phyloP scores from a whole-genome alignment of 2,797 vertebrate genomes.

The Spinus olivaceus region DNA sequence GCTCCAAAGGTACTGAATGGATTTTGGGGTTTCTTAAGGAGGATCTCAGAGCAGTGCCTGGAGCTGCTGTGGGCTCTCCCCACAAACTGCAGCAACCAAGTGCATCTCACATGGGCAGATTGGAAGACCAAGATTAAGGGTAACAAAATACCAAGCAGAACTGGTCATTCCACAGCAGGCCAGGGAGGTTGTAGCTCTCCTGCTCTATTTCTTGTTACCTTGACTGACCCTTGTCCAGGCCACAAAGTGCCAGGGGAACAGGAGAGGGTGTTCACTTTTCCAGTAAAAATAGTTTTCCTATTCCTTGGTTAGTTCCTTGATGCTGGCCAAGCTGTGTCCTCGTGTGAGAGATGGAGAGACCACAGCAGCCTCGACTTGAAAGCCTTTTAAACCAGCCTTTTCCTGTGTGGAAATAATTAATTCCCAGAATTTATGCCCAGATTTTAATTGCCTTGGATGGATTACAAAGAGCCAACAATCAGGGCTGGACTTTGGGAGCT shows the following conservation, averaged over 20 bases:
- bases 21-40: neutral
- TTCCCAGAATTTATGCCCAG: neutral
- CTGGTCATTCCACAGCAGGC: neutral
- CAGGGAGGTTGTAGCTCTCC: neutral
- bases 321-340: neutral
- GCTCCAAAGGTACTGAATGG: neutral
- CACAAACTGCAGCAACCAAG: neutral
- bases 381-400: neutral
- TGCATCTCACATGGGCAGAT: neutral
- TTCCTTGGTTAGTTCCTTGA: neutral
- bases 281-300: neutral
- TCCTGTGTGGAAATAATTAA: neutral
- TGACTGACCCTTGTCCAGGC: neutral
- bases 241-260: neutral
- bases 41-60: fast-evolving
- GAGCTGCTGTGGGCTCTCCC: neutral
- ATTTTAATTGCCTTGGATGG: neutral
- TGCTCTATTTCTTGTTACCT: neutral
- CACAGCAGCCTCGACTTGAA: neutral
- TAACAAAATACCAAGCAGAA: neutral
- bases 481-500: neutral
- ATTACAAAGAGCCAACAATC: neutral
- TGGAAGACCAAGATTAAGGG: neutral
- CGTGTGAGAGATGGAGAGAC: neutral
- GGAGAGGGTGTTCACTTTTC: neutral